Conservation (phyloP, 1,140 invertebrate species). For the Lineus longissimus region DNA sequence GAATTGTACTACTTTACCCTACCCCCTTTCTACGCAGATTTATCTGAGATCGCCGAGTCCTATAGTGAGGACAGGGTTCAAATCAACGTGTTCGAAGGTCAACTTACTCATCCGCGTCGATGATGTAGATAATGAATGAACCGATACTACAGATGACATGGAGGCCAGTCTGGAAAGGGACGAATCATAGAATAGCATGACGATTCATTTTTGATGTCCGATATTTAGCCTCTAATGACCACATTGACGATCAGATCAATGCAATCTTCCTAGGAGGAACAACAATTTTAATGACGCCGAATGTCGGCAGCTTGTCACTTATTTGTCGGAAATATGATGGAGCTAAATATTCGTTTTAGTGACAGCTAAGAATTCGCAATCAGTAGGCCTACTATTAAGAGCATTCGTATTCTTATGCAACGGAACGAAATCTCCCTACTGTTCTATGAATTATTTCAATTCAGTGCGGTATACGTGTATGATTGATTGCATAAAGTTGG, state of each 20-base stretch:
- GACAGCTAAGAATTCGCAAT: too few species aligned
- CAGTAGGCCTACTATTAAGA: too few species aligned
- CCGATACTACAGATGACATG: slow-evolving; percentile 3
- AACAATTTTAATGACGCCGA: background rate
- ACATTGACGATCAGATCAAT: background rate
- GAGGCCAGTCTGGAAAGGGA: background rate
- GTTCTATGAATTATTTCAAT: too few species aligned
- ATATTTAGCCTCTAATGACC: background rate
- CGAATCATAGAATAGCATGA: background rate
- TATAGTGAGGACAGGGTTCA: too few species aligned
- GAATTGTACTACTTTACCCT: too few species aligned
- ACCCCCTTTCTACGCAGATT: too few species aligned
- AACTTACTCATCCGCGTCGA: background rate
- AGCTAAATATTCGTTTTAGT: background rate
- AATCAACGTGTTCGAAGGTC: background rate
- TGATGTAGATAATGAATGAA: slow-evolving; percentile 1
- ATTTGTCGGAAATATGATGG: background rate
- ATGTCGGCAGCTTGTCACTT: background rate
- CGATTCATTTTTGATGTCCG: background rate
- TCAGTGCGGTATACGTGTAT: too few species aligned
- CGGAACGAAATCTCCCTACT: too few species aligned
- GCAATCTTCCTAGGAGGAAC: background rate
- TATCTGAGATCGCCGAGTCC: too few species aligned
- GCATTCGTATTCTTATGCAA: too few species aligned
- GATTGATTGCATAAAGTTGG: too few species aligned